A percentile compares a stretch with the other conserved stretches of the same genome.
These are phyloP conservation scores for Callithrix jacchus DNA, from an alignment of 2,113 vertebrate species.

Conservation along the genomic window DNA sequence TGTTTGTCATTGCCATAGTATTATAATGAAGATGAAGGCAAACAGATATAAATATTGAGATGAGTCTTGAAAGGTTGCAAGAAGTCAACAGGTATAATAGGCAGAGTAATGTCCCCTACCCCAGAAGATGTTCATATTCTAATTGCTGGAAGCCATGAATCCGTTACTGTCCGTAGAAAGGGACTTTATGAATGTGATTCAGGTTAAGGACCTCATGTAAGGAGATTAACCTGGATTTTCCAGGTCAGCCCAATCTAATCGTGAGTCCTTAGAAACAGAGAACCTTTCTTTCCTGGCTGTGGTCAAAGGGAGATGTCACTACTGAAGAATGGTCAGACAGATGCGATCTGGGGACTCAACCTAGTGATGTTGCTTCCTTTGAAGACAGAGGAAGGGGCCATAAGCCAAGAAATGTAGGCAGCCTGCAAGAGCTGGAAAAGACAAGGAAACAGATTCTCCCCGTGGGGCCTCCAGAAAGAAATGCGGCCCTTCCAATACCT, in stretches of 20 bases:
- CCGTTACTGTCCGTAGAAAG: neutral
- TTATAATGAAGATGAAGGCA: neutral
- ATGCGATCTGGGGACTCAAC: neutral
- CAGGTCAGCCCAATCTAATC: neutral
- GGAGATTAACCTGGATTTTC: neutral
- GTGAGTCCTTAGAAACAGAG: neutral
- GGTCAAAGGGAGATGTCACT: neutral
- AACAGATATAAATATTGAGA: neutral
- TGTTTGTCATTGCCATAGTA: neutral
- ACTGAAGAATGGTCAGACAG: neutral
- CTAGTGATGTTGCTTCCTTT: neutral
- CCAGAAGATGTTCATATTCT: neutral
- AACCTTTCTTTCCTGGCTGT: neutral
- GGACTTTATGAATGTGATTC: neutral
- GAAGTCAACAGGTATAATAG: neutral
- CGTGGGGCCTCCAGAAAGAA: neutral
- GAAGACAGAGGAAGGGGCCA: neutral
- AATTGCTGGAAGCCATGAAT: neutral
- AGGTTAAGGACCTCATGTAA: neutral
- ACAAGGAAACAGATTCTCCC: neutral
- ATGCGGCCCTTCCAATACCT: rapidly evolving
- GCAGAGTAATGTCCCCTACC: neutral
- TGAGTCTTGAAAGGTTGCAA: neutral
- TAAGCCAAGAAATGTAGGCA: neutral
- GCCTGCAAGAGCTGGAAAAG: neutral